Conservation (phyloP, 2,113 vertebrate genomes). For the Corythornis vintsioides region DNA sequence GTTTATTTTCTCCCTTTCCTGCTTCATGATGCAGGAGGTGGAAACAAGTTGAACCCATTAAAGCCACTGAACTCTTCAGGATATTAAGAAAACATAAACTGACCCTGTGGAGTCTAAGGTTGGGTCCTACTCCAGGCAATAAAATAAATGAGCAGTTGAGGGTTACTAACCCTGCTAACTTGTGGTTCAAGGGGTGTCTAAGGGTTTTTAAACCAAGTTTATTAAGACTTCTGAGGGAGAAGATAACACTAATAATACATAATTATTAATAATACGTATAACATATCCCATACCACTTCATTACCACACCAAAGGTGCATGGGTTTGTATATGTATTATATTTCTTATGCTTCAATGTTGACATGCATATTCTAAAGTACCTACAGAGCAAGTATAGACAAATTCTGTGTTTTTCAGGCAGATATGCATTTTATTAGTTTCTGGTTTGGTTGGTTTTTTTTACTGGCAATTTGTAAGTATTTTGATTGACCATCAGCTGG, state of each 20-base stretch:
- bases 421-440: not conserved
- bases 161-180: not conserved
- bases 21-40: accelerated
- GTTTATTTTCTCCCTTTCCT: not conserved
- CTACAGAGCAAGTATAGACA: not conserved
- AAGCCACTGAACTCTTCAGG: not conserved
- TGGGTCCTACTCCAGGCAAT: not conserved
- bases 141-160: not conserved
- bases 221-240: not conserved
- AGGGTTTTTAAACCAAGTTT: not conserved
- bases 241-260: not conserved
- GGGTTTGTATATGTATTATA: not conserved
- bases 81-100: not conserved
- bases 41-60: not conserved
- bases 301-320: not conserved
- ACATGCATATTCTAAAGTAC: not conserved
- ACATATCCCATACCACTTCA: not conserved
- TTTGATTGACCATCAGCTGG: not conserved
- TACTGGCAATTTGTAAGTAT: not conserved
- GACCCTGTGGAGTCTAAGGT: not conserved
- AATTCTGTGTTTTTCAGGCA: not conserved
- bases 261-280: too few relatives aligned
- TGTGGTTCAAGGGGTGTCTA: not conserved
- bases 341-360: not conserved
- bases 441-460: not conserved